Conservation (phyloP, 1,140 invertebrate species). For the Drosophila azteca region DNA sequence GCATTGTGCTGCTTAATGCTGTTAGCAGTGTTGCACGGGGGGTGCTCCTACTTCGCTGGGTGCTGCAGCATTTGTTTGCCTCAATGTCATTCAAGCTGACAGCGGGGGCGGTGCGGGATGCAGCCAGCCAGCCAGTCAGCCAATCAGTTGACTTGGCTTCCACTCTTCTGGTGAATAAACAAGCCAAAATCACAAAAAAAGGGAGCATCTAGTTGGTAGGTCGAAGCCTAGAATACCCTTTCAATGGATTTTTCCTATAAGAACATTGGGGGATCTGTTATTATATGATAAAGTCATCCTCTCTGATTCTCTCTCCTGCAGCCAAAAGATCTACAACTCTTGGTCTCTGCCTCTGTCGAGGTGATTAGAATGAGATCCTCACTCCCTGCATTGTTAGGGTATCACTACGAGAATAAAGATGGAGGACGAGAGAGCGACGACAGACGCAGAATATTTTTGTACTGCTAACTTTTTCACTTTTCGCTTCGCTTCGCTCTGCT, state of each 20-base stretch:
- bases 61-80: constrained; percentile 70
- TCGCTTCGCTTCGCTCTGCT: constrained; percentile 24
- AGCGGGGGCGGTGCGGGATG: background rate
- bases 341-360: no score
- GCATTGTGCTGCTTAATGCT: constrained; percentile 46
- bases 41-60: constrained; percentile 2
- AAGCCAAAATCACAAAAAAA: constrained; percentile 49
- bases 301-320: no score
- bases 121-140: background rate
- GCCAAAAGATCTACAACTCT: no score
- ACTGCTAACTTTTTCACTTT: constrained; percentile 75
- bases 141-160: constrained; percentile 69
- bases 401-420: background rate
- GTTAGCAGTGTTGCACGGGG: constrained; percentile 11
- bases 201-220: no score
- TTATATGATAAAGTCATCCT: no score
- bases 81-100: constrained; percentile 44
- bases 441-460: constrained; percentile 62
- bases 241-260: no score
- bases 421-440: constrained; percentile 28
- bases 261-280: no score
- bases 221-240: no score
- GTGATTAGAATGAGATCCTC: no score
- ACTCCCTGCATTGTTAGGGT: no score
- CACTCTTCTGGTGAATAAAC: constrained; percentile 38